phyloP scores from a whole-genome alignment of 2,113 vertebrate genomes.

The Silurus glanis region DNA sequence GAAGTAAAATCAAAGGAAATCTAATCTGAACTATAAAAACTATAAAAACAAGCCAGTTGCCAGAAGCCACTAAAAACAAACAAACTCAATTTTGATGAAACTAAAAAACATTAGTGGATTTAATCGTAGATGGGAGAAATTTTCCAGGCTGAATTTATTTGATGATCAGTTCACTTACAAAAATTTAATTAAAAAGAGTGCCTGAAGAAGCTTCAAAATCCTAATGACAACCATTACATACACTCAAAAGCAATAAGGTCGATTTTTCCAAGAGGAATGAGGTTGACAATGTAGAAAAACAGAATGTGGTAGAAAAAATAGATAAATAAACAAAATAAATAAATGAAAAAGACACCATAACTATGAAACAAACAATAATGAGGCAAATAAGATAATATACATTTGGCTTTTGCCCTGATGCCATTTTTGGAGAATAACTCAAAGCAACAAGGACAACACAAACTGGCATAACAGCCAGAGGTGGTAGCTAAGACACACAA shows the following conservation, averaged over 20 bases:
- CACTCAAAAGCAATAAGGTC: background rate
- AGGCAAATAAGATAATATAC: background rate
- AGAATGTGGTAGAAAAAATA: background rate
- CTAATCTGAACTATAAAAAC: background rate
- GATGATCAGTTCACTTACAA: background rate
- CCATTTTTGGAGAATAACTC: background rate
- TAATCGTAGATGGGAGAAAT: background rate
- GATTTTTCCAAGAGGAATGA: background rate
- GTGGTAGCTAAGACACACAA: background rate
- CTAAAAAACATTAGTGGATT: background rate
- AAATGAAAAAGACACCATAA: background rate
- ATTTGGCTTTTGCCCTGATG: background rate
- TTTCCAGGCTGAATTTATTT: background rate
- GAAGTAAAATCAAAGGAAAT: background rate
- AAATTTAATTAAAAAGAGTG: background rate
- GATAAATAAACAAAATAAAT: background rate
- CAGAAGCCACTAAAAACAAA: background rate
- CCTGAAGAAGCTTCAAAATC: background rate
- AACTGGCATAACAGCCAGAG: background rate
- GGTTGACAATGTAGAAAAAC: background rate
- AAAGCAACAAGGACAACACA: background rate
- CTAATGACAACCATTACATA: background rate
- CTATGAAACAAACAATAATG: background rate
- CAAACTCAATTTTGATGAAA: background rate
- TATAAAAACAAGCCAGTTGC: background rate